Evolutionary conservation across 2,113 vertebrate species (phyloP).

Genomic region (Climacteris rufus): DNA sequence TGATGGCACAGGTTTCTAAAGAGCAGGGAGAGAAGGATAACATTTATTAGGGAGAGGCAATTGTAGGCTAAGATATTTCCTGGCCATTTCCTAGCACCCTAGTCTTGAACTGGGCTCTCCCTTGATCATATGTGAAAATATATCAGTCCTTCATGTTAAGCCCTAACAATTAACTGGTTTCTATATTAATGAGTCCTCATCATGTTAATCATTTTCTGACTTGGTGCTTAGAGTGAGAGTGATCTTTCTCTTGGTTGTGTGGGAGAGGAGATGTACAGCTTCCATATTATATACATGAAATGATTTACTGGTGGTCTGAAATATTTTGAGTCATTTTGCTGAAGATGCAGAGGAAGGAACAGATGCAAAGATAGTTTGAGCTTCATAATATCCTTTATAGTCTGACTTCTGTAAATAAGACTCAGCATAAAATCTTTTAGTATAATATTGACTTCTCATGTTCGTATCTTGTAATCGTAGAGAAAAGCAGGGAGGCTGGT

Average conservation of each 20-base stretch:
- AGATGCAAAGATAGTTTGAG: neutral
- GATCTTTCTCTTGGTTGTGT: neutral
- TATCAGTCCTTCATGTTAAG: neutral
- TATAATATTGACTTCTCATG: neutral
- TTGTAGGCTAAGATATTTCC: neutral
- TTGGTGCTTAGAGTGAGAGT: neutral
- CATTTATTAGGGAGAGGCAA: neutral
- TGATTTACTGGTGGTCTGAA: neutral
- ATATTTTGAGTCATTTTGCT: neutral
- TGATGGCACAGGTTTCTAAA: neutral
- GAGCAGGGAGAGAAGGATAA: neutral
- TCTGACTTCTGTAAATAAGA: neutral
- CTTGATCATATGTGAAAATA: neutral
- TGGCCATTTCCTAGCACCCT: neutral
- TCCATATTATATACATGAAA: neutral
- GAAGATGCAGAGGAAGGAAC: neutral
- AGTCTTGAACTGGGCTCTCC: neutral
- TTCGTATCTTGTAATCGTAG: neutral
- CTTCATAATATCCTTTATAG: neutral
- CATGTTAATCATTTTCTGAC: neutral
- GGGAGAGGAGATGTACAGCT: neutral
- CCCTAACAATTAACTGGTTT: neutral
- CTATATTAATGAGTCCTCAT: neutral
- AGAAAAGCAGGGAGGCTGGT: neutral
- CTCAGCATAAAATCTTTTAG: neutral